phyloP scores from a whole-genome alignment of 2,888 invertebrate genomes.

The Calliphora vomitoria region DNA sequence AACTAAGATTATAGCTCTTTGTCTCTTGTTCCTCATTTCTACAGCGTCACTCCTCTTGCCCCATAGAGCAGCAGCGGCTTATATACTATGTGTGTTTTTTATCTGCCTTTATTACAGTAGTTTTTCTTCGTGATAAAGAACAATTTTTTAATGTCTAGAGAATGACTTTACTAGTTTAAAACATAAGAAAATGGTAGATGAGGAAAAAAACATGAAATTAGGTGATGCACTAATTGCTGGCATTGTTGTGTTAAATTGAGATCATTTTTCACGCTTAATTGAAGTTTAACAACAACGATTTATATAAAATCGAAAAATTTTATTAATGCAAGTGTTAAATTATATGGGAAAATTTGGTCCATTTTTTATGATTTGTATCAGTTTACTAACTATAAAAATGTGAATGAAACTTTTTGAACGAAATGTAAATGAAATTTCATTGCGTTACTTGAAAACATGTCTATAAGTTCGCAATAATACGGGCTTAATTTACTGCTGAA shows the following conservation, averaged over 20 bases:
- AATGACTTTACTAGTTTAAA: constrained; percentile 58
- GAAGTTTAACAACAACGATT: background rate
- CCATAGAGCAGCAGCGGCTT: constrained; percentile 1
- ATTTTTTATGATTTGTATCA: too few relatives aligned
- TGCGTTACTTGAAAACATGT: too few relatives aligned
- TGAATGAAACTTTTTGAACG: too few relatives aligned
- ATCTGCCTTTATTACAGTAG: constrained; percentile 33
- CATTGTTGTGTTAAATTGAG: constrained; percentile 64
- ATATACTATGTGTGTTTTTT: background rate
- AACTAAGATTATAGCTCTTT: constrained; percentile 33
- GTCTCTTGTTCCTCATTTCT: background rate
- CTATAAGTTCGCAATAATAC: too few relatives aligned
- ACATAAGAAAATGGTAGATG: background rate
- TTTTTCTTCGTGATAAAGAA: constrained; percentile 42
- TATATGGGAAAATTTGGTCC: background rate
- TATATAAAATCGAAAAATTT: background rate
- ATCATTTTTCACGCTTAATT: constrained; percentile 55
- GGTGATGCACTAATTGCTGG: constrained; percentile 66
- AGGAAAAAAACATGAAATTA: constrained; percentile 30
- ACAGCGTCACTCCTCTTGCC: background rate
- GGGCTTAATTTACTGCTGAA: too few relatives aligned
- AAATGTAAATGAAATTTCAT: too few relatives aligned
- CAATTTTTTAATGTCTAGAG: constrained; percentile 46
- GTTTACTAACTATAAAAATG: too few relatives aligned
- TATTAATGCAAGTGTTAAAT: background rate